phyloP scores from a whole-genome alignment of 2,797 vertebrate species.

The Amniataba percoides region DNA sequence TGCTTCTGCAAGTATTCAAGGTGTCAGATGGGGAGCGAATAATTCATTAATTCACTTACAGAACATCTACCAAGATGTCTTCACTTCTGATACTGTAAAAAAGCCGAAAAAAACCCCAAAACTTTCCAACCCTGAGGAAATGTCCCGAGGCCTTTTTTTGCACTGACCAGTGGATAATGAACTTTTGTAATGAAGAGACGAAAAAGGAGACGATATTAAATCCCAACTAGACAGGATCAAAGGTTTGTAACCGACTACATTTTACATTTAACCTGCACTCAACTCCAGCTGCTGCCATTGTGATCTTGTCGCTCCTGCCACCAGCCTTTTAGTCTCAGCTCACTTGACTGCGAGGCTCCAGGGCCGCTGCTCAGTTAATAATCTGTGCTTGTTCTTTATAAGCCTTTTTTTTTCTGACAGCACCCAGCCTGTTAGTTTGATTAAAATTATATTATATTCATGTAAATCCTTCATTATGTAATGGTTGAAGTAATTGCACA shows the following conservation, averaged over 20 bases:
- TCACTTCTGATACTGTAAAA: not conserved
- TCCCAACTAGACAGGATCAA: constrained; percentile 6
- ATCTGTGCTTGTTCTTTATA: not conserved
- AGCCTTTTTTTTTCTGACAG: not conserved
- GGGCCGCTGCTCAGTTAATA: not conserved
- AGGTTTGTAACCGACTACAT: constrained; percentile 18
- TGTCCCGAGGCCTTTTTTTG: not conserved
- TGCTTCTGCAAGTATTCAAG: not conserved
- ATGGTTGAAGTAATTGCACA: not conserved
- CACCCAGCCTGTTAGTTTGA: not conserved
- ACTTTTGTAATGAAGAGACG: constrained; percentile 19
- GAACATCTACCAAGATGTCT: not conserved
- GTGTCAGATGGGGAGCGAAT: not conserved
- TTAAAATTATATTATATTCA: not conserved
- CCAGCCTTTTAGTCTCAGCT: constrained; percentile 1
- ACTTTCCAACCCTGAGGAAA: constrained; percentile 7
- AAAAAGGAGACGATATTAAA: constrained; percentile 14
- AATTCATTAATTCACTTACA: not conserved
- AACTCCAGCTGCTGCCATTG: not conserved
- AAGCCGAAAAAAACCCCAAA: not conserved
- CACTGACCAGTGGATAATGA: constrained; percentile 5
- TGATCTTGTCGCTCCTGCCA: constrained; percentile 4
- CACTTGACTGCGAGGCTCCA: not conserved
- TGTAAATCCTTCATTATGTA: not conserved
- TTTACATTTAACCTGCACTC: constrained; percentile 30